phyloP scores from a whole-genome alignment of 2,113 vertebrate species.

The Phaetusa simplex region DNA sequence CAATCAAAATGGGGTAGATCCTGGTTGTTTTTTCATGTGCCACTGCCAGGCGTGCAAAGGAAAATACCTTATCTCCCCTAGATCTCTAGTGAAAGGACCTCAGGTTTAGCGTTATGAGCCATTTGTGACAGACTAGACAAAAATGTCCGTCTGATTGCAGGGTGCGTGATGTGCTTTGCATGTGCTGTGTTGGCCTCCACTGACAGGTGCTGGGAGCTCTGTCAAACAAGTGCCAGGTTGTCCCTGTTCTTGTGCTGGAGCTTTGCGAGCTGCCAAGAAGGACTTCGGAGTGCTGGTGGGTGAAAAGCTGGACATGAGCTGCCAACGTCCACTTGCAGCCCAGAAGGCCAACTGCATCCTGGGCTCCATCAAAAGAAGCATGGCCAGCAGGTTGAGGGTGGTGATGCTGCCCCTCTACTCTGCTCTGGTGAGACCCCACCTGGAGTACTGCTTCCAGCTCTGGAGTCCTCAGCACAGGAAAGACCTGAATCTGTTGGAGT shows the following conservation, averaged over 20 bases:
- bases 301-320: background rate
- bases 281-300: background rate
- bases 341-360: background rate
- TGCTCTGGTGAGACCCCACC: background rate
- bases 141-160: background rate
- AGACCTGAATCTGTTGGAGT: background rate
- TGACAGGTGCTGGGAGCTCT: background rate
- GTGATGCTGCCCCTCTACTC: background rate
- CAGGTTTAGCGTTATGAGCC: background rate
- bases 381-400: background rate
- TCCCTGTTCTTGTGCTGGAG: background rate
- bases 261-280: background rate
- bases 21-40: background rate
- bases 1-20: background rate
- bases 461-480: background rate
- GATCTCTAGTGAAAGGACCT: background rate
- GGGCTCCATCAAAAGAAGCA: background rate
- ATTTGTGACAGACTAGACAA: background rate
- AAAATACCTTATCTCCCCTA: background rate
- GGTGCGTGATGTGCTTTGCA: accelerated
- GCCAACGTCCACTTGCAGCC: background rate
- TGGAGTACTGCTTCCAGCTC: background rate
- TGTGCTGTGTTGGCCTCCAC: accelerated
- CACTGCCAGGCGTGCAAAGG: background rate
- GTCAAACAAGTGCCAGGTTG: background rate